Percentiles rank a stretch among this genome's conserved stretches.
Evolutionary conservation across 2,888 invertebrate genomes (phyloP).

Genomic region (Ctenicera cuprea): DNA sequence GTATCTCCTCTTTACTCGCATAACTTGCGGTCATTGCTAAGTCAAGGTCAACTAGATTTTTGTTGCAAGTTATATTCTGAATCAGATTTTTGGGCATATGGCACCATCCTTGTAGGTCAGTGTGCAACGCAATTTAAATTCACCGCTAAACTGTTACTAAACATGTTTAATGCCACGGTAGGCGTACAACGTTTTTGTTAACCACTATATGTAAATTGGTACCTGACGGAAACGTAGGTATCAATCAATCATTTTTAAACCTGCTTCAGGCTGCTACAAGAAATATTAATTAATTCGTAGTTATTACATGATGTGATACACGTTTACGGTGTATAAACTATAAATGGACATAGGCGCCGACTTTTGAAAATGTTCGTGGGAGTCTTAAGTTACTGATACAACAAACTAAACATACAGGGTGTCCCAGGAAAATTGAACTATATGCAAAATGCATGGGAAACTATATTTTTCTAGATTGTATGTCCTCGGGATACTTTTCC

Average conservation of each 20-base stretch:
- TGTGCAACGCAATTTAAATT: conserved; percentile 35
- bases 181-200: not conserved
- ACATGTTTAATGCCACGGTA: not conserved
- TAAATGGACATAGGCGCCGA: no score
- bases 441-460: no score
- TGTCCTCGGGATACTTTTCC: no score
- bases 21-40: conserved; percentile 46
- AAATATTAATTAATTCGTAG: no score
- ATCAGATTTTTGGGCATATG: conserved; percentile 11
- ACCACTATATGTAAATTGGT: not conserved
- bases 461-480: no score
- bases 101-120: conserved; percentile 25
- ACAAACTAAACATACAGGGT: no score
- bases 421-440: no score
- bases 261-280: not conserved
- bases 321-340: no score
- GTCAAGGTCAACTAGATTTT: conserved; percentile 47
- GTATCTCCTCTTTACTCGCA: conserved; percentile 51
- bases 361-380: no score
- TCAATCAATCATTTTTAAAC: not conserved
- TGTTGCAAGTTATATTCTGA: not conserved
- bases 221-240: conserved; percentile 10
- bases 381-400: no score
- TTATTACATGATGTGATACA: no score
- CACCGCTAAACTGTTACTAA: conserved; percentile 1